Base-by-base conservation (phyloP, 2,113 vertebrate genomes). In the Blennius ocellaris region DNA sequence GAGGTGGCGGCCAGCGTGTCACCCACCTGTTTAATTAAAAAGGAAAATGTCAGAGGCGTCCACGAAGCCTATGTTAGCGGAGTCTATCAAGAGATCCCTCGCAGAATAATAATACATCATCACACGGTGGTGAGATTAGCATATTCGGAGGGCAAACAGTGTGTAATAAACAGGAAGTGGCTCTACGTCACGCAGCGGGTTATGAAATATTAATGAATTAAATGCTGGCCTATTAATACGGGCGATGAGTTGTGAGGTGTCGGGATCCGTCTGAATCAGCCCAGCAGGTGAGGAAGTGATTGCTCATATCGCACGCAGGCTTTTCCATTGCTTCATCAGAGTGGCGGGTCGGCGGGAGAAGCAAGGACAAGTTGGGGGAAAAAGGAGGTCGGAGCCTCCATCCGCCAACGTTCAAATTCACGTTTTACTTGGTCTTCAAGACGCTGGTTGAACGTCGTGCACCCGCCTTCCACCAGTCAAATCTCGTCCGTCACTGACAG, bases 21-120 rank as follows among this genome's bases (percentile, higher is more conserved):
- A 7, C 48, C 63, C 15, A 60, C 40, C 55, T 45, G 4, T 72
- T 72, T 52, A 49, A 15, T 62, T 45, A 43, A 44, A 57, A 51
- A 8, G 38, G 3, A 21, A 17, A 11, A 16, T 30, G 21, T 30
- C 21, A 30, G 44, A 64, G 59, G 10, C 5, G 38, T 43, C 10
- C 41, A 43, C 6, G 9, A 7, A 41, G 17, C 17, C 51, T 43
- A 30, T 30, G 48, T 67, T 62, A 12, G 68, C 52, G 14, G 30
- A 36, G 11, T 7, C 16, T 21, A 38, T 63, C 14, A 54, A 37
- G 1, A 12, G 2, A 36, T 4, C n/a, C 17, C 14, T 67, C 0
- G 10, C 66, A 36, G 1, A 21, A 49, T 16, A 5, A 38, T 14
- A 60, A 11, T 30, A 30, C 10, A 6, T 36, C 17, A 5, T 9